Conservation (phyloP, 2,797 vertebrate genomes). For the Ciconia nigra region DNA sequence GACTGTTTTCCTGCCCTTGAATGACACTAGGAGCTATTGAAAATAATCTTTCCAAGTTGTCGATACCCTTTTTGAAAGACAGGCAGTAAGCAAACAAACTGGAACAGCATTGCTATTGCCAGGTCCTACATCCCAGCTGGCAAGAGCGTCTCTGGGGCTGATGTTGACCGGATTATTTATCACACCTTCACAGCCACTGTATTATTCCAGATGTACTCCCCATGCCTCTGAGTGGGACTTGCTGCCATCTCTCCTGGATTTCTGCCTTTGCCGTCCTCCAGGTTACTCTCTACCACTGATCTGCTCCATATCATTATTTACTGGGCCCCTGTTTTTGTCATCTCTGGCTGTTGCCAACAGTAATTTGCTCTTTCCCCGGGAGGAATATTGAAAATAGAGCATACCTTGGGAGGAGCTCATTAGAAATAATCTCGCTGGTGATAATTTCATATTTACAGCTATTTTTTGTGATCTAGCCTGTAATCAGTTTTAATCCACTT, state of each 20-base stretch:
- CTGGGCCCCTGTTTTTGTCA: background rate
- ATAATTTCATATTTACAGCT: background rate
- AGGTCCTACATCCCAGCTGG: background rate
- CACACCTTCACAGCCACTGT: background rate
- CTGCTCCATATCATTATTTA: background rate
- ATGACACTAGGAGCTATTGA: slow-evolving; percentile 1
- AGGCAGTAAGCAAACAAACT: background rate
- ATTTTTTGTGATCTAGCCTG: background rate
- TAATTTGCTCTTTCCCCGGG: background rate
- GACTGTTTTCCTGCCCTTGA: slow-evolving; percentile 39
- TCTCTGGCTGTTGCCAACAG: background rate
- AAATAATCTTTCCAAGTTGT: background rate
- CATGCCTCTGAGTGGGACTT: background rate
- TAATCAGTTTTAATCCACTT: slow-evolving; percentile 20
- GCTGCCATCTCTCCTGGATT: background rate
- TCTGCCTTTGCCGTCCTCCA: background rate
- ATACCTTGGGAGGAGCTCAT: background rate
- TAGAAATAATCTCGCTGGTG: background rate
- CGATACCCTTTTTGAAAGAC: background rate
- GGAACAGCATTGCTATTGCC: background rate
- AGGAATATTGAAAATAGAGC: background rate
- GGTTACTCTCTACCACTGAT: background rate
- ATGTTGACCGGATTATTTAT: background rate
- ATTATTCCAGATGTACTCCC: background rate
- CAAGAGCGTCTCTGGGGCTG: background rate